A percentile compares a stretch with the other conserved stretches of the same genome.
phyloP scores from a whole-genome alignment of 2,797 vertebrate species.

The Xenopus petersii region DNA sequence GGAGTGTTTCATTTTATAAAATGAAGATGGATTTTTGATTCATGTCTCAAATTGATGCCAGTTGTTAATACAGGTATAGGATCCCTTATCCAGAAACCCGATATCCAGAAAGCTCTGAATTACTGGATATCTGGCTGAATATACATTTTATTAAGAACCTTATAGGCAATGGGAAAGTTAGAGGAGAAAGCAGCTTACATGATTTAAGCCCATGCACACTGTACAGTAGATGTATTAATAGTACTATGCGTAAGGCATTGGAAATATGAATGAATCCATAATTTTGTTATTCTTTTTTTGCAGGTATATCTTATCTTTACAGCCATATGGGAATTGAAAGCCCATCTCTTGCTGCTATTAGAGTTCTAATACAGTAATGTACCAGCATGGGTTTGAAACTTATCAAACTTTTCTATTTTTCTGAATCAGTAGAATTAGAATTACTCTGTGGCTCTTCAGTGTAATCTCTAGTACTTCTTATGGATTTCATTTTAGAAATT shows the following conservation, averaged over 20 bases:
- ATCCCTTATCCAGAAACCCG: too few relatives aligned
- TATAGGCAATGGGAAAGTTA: too few relatives aligned
- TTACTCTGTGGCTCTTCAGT: not conserved
- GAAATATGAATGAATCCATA: not conserved
- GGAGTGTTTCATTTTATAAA: too few relatives aligned
- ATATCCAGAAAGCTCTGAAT: too few relatives aligned
- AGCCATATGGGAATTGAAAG: constrained; percentile 30
- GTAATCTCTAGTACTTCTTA: not conserved
- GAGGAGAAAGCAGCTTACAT: too few relatives aligned
- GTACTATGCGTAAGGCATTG: not conserved
- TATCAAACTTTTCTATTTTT: too few relatives aligned
- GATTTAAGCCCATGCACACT: not conserved
- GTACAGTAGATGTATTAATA: not conserved
- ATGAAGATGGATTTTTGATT: too few relatives aligned
- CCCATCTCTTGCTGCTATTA: constrained; percentile 6
- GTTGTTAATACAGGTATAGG: too few relatives aligned
- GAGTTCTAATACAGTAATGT: not conserved
- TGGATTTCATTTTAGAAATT: not conserved
- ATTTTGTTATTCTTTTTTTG: constrained; percentile 29
- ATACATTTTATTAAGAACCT: too few relatives aligned
- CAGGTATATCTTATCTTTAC: constrained; percentile 17
- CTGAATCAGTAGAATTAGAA: not conserved
- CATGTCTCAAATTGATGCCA: too few relatives aligned
- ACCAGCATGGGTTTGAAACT: not conserved
- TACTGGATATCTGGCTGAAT: too few relatives aligned